phyloP scores from a whole-genome alignment of 1,140 invertebrate genomes.

The Zeugodacus cucurbitae region DNA sequence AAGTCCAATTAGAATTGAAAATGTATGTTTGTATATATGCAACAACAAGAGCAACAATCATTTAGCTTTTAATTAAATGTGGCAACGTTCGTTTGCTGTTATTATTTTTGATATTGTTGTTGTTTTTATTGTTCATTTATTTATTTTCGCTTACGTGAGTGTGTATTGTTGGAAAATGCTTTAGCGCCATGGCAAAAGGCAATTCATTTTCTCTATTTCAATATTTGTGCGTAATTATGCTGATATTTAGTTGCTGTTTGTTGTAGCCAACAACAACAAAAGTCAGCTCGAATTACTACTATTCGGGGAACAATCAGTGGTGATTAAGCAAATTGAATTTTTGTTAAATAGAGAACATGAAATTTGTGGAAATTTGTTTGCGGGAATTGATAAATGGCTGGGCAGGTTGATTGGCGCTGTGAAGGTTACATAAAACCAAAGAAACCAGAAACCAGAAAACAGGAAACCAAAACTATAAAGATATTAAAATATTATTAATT shows the following conservation, averaged over 20 bases:
- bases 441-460: neutral
- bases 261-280: neutral
- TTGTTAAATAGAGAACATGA: neutral
- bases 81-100: neutral
- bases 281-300: neutral
- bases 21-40: neutral
- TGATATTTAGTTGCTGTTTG: constrained; percentile 2
- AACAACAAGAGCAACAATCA: neutral
- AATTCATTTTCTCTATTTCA: neutral
- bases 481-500: neutral
- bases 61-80: constrained; percentile 33
- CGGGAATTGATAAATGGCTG: neutral
- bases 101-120: neutral
- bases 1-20: neutral
- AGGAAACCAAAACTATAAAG: neutral
- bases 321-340: constrained; percentile 29
- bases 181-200: neutral
- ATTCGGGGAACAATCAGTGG: neutral
- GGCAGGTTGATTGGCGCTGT: neutral
- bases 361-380: neutral
- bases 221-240: constrained; percentile 18
- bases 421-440: too few species aligned
- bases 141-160: neutral
- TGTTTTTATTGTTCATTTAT: neutral
- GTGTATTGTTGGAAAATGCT: neutral